A percentile compares a stretch with the other conserved stretches of the same genome.
Evolutionary conservation across 2,113 vertebrate genomes (phyloP).

Genomic region (Chaetura pelagica): DNA sequence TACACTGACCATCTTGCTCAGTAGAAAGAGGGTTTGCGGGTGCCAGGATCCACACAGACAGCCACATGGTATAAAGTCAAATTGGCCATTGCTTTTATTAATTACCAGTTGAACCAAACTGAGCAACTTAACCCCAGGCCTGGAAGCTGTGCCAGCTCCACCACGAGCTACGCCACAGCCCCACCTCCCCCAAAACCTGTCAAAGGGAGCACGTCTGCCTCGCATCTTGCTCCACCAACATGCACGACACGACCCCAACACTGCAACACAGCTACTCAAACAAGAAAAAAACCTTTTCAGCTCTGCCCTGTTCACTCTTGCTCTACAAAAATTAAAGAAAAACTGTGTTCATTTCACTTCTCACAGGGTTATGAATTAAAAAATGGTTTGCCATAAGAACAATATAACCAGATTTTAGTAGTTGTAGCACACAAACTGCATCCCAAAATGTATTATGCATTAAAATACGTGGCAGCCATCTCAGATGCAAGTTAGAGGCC

Average conservation of each 20-base stretch:
- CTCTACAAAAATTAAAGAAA: neutral
- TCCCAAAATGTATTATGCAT: neutral
- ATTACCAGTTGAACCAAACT: constrained; percentile 69
- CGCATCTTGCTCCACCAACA: neutral
- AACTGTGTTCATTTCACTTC: neutral
- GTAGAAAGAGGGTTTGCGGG: neutral
- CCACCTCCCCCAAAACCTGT: neutral
- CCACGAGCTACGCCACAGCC: neutral
- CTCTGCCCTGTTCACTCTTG: neutral
- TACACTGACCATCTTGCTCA: neutral
- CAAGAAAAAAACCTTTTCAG: neutral
- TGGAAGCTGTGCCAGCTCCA: constrained; percentile 55
- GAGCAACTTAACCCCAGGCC: constrained; percentile 64
- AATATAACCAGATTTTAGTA: neutral
- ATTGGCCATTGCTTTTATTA: constrained; percentile 70
- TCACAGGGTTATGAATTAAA: neutral
- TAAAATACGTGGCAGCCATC: neutral
- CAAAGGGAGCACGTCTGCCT: neutral
- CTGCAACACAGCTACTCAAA: neutral
- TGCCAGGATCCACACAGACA: constrained; percentile 64
- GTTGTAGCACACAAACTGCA: neutral
- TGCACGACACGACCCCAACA: rapidly evolving
- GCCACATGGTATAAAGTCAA: constrained; percentile 64
- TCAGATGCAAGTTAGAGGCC: neutral
- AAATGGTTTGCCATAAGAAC: neutral